A percentile compares a stretch with the other conserved stretches of the same genome.
Evolutionary conservation across 2,113 vertebrate species (phyloP).

Genomic region (Zingel zingel): DNA sequence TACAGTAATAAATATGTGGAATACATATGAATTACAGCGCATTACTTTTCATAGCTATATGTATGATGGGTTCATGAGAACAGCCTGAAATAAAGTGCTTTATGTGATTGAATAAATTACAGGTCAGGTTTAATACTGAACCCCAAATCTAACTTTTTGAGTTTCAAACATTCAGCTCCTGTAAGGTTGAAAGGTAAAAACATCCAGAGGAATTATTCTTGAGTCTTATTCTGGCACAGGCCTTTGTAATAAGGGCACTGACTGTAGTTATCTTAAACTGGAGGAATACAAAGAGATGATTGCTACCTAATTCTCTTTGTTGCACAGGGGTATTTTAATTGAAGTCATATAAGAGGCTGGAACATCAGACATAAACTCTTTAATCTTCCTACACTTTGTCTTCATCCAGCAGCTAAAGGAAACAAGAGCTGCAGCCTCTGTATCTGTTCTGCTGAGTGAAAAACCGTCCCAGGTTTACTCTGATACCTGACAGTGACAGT

Average conservation of each 20-base stretch:
- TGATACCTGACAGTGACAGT: conserved; percentile 14
- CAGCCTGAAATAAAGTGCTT: no score
- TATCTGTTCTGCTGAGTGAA: conserved; percentile 11
- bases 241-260: neutral
- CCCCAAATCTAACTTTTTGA: neutral
- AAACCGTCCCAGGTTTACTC: neutral
- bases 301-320: conserved; percentile 15
- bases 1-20: no score
- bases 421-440: conserved; percentile 15
- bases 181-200: neutral
- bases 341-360: conserved; percentile 15
- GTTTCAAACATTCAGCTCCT: neutral
- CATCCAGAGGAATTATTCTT: neutral
- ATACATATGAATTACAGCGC: no score
- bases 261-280: conserved; percentile 31
- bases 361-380: conserved; percentile 16
- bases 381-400: conserved; percentile 15
- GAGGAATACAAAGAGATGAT: conserved; percentile 18
- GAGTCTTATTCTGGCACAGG: neutral
- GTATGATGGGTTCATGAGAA: no score
- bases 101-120: neutral
- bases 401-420: conserved; percentile 19
- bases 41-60: no score
- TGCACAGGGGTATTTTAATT: conserved; percentile 15
- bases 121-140: neutral